Evolutionary conservation across 2,113 vertebrate species (phyloP).

Genomic region (Eclectus roratus): DNA sequence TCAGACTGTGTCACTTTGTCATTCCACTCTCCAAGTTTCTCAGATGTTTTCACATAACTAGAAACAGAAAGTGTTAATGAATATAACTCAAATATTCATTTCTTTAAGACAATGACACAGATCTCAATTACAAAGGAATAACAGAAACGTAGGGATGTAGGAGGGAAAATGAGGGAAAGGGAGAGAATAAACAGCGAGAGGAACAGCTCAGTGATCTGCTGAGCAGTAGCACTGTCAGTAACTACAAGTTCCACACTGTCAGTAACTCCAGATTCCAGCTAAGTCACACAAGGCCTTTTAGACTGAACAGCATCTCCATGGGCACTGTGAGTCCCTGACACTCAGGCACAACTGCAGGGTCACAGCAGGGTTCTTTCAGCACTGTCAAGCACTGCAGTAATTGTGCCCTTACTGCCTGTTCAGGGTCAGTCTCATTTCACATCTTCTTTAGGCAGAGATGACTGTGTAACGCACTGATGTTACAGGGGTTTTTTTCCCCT

Average conservation of each 20-base stretch:
- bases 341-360: neutral
- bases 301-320: rapidly evolving
- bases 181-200: neutral
- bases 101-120: neutral
- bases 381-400: neutral
- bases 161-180: neutral
- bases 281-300: neutral
- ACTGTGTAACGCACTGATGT: too few species aligned
- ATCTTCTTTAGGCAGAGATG: neutral
- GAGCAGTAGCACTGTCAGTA: neutral
- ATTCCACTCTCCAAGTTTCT: constrained; percentile 89
- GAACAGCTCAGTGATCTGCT: neutral
- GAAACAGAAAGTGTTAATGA: constrained; percentile 79
- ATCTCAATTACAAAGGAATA: neutral
- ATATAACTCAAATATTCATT: constrained; percentile 49
- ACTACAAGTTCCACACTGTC: neutral
- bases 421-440: neutral
- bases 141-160: neutral
- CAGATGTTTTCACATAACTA: constrained; percentile 86
- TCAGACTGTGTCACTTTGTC: constrained; percentile 84
- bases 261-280: neutral
- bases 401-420: neutral
- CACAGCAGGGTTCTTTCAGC: neutral
- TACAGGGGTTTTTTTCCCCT: neutral
- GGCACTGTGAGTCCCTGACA: neutral